Evolutionary conservation across 2,797 vertebrate species (phyloP).

Genomic region (Cynodonichthys magdalenae): DNA sequence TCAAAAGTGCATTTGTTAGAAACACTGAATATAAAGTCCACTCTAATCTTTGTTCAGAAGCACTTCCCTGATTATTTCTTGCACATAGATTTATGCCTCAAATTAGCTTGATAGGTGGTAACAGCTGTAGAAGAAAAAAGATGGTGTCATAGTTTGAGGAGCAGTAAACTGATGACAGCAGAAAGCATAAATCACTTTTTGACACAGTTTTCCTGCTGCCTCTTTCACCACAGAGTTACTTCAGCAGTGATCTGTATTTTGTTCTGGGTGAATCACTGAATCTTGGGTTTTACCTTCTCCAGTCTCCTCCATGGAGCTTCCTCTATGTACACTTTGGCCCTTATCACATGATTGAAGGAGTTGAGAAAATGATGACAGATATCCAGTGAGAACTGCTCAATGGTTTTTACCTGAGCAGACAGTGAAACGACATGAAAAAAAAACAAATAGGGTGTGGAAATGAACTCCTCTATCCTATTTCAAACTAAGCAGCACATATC

Average conservation of each 20-base stretch:
- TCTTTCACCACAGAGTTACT: background rate
- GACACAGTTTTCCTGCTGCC: too few species aligned
- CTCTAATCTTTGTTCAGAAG: too few species aligned
- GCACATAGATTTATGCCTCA: too few species aligned
- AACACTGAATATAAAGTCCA: too few species aligned
- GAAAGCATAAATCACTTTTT: too few species aligned
- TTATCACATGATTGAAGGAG: slow-evolving; percentile 88
- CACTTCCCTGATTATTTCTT: too few species aligned
- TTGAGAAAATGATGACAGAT: slow-evolving; percentile 93
- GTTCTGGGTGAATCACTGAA: background rate
- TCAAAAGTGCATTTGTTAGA: too few species aligned
- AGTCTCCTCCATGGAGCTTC: slow-evolving; percentile 92
- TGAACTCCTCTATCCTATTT: background rate
- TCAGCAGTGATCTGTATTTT: background rate
- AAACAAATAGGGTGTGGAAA: background rate
- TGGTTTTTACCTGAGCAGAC: slow-evolving; percentile 83
- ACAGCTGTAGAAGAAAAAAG: too few species aligned
- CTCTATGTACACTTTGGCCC: slow-evolving; percentile 85
- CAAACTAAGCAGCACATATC: background rate
- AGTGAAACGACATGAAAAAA: slow-evolving; percentile 16
- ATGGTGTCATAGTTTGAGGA: too few species aligned
- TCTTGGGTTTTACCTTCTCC: slow-evolving; percentile 83
- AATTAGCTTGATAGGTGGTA: too few species aligned
- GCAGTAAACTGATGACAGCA: too few species aligned
- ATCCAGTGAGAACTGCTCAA: slow-evolving; percentile 91